Base-by-base conservation (phyloP, 2,113 vertebrate species). In the Oncorhynchus gorbuscha region DNA sequence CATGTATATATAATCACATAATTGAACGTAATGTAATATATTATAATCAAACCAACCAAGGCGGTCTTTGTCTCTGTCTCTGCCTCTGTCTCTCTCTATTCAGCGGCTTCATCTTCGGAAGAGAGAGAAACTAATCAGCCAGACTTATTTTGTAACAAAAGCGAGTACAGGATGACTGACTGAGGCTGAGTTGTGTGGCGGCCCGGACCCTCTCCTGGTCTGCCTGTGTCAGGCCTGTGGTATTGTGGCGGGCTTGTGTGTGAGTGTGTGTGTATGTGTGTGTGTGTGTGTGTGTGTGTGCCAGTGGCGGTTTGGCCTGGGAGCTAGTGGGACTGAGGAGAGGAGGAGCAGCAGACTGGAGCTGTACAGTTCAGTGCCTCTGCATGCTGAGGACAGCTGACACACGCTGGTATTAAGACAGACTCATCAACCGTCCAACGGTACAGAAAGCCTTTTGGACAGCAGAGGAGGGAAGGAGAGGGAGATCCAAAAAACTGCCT, bases 311-410 rank as follows among this genome's bases (percentile, higher is more conserved):
- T 35, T 9, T 35, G 30, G 81, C 84, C 74, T 35, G 65, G 77
- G 77, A 83, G 65, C 73, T 80, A 81, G 82, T 26, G 73, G 76
- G 79, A 75, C 89, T 69, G 55, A 75, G 84, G 81, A 85, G 82
- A 76, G 59, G 86, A 75, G 84, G 81, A 85, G 81, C 76, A 64
- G 86, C 93, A 94, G 93, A 92, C 93, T 92, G 92, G 89, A 86
- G 87, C 86, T 93, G 92, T 86, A 92, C 93, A 93, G 92, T 90
- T 80, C 88, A 91, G 51, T 93, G 93, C 85, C 67, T 91, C 89
- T 77, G 86, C 92, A 89, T 80, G 90, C 90, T 92, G 93, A 88
- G 90, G 88, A 82, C 92, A 94, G 91, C 84, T 93, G 93, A 93
- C 92, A 80, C 89, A 87, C 74, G 86, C 90, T 87, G 91, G 80